Base-by-base conservation (phyloP, 2,113 vertebrate genomes). In the Amphiprion percula region DNA sequence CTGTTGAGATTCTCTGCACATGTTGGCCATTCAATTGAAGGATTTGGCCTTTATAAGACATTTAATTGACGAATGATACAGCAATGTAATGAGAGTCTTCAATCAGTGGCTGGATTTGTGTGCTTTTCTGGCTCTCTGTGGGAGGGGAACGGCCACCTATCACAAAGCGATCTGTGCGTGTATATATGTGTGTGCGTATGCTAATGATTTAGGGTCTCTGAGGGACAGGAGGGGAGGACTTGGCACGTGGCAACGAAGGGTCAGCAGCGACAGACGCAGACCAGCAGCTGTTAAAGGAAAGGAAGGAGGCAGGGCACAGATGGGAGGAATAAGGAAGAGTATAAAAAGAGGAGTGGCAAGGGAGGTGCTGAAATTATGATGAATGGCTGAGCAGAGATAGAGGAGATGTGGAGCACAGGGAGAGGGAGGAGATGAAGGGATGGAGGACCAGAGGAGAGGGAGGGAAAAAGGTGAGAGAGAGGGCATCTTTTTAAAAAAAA, bases 131-230 rank as follows among this genome's bases (percentile, higher is more conserved):
- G 0, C 56, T 67, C 66, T 82, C n/a, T 17, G 63, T 63, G 59
- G 77, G 65, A 65, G 61, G 26, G 61, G 77, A 59, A 81, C 55
- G 12, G 37, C 77, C 71, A 85, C 58, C 71, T 67, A 73, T 76
- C 66, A 71, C 54, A 69, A 17, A 30, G 24, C 0, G n/a, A 28
- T 77, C 26, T 63, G 33, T 72, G 67, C 47, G 37, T 52, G 30
- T 39, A 64, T 54, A 21, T 23, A 37, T 39, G 28, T 39, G 59
- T 65, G 62, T 64, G 58, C 53, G 41, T 66, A 55, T 49, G 44
- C 52, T 77, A 87, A 80, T 88, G 91, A 92, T 90, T 83, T 86
- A 87, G 58, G 71, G 89, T 80, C 89, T 89, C 83, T 67, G 61
- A 74, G 90, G 92, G 87, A 87, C 79, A 68, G 49, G 53, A 77